These are phyloP conservation scores for Orthosia incerta DNA, from an alignment of 2,888 invertebrate genomes.

Conservation along the genomic window DNA sequence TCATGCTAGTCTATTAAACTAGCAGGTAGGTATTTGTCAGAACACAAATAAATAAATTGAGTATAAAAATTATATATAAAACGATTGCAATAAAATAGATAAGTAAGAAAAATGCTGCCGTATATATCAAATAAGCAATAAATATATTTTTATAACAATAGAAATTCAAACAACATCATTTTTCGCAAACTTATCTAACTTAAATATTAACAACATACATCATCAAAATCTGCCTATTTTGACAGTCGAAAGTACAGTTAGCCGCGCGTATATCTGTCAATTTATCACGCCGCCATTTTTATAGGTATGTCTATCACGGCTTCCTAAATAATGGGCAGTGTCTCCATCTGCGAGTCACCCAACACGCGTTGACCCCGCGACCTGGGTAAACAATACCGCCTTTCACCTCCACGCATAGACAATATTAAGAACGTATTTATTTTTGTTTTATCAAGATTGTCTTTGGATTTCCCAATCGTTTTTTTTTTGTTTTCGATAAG, in stretches of 20 bases:
- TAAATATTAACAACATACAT: constrained; percentile 55
- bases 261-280: constrained; percentile 60
- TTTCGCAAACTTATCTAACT: constrained; percentile 44
- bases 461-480: constrained; percentile 61
- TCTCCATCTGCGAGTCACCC: constrained; percentile 60
- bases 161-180: constrained; percentile 43
- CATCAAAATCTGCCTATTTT: constrained; percentile 50
- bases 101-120: too few relatives aligned
- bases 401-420: constrained; percentile 70
- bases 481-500: constrained; percentile 41
- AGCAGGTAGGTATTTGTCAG: too few relatives aligned
- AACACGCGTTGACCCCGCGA: constrained; percentile 66
- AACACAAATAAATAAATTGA: too few relatives aligned
- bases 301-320: constrained; percentile 60
- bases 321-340: constrained; percentile 68
- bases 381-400: constrained; percentile 71
- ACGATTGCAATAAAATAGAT: neutral
- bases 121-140: constrained; percentile 12
- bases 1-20: too few relatives aligned
- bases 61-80: neutral
- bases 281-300: constrained; percentile 67
- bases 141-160: constrained; percentile 48
- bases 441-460: constrained; percentile 68
- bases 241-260: constrained; percentile 64
- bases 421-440: constrained; percentile 70